These are phyloP conservation scores for Leptinotarsa texana DNA, from an alignment of 1,140 invertebrate species.

Conservation along the genomic window DNA sequence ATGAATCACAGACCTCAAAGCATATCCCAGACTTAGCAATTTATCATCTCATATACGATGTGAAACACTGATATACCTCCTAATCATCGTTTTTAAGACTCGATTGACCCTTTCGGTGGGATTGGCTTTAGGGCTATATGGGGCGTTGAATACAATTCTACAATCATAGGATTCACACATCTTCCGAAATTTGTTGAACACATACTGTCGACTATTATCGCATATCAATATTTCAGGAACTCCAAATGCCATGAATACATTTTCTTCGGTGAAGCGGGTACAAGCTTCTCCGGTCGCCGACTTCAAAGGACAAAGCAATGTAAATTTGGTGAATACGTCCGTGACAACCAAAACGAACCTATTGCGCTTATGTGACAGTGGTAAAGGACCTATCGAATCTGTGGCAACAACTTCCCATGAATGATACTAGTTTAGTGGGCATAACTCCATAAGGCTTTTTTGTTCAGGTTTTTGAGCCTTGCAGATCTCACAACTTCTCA, in stretches of 20 bases:
- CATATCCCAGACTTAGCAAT: slow-evolving; percentile 13
- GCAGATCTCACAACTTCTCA: too few species aligned
- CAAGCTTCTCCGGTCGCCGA: slow-evolving; percentile 14
- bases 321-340: slow-evolving; percentile 33
- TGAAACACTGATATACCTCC: slow-evolving; percentile 28
- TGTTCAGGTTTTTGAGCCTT: background rate
- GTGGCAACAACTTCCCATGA: slow-evolving; percentile 30
- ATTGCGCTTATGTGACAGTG: slow-evolving; percentile 34
- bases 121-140: slow-evolving; percentile 29
- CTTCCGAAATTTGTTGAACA: slow-evolving; percentile 16
- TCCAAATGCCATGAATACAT: slow-evolving; percentile 35
- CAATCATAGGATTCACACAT: slow-evolving; percentile 23
- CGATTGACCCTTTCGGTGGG: slow-evolving; percentile 30
- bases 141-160: slow-evolving; percentile 17
- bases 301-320: slow-evolving; percentile 30
- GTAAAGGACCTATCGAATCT: slow-evolving; percentile 32
- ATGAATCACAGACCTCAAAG: slow-evolving; percentile 30
- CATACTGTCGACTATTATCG: slow-evolving; percentile 25
- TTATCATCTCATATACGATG: slow-evolving; percentile 27
- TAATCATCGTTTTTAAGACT: slow-evolving; percentile 25
- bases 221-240: slow-evolving; percentile 23
- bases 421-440: background rate
- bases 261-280: slow-evolving; percentile 28
- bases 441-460: background rate
- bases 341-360: slow-evolving; percentile 29